Evolutionary conservation across 2,113 vertebrate genomes (phyloP), one percentile per base, ranked within the genome.

Genomic region (Engystomops pustulosus): DNA sequence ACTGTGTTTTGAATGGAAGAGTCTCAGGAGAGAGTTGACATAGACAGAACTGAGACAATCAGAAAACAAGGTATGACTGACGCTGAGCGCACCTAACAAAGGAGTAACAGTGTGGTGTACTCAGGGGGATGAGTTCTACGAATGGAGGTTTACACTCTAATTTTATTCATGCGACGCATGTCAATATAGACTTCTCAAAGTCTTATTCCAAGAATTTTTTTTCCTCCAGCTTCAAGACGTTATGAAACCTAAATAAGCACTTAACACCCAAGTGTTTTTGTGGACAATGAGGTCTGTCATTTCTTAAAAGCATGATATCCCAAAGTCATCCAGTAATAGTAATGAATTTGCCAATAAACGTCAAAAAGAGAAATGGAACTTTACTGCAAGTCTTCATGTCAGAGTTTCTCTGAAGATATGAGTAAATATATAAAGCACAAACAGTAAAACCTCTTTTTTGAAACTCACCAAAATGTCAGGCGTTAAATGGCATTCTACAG

Each of bases 61-160:
- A 1, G 34, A 88, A 91, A 91, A 93, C 90, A 91, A 84, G 80
- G 86, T 77, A 18, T 47, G 80, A 86, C 86, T 89, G 87, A 86
- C 87, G 47, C 65, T 9, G 45, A 85, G 91, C 87, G 51, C 89
- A 90, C 89, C 91, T 90, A 90, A 91, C 90, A 87, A 84, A 88
- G 87, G 80, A 88, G 85, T 87, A 88, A 88, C 79, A 88, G 90
- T 82, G 89, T 85, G 44, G 83, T 58, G 71, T 88, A 34, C 89
- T 74, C 12, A 6, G 84, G 90, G 88, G 90, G 87, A 41, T 0
- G 25, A 0, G 0, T 89, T 82, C 79, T 23, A 60, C 88, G 88
- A 80, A 88, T 65, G 70, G 83, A 86, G 69, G 88, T 86, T n/a
- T 41, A 84, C 72, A 11, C 18, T 78, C 36, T 41, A 38, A 84